Evolutionary conservation across 2,797 vertebrate genomes (phyloP), one percentile per base, ranked within the genome.

Genomic region (Rhynchotus rufescens): DNA sequence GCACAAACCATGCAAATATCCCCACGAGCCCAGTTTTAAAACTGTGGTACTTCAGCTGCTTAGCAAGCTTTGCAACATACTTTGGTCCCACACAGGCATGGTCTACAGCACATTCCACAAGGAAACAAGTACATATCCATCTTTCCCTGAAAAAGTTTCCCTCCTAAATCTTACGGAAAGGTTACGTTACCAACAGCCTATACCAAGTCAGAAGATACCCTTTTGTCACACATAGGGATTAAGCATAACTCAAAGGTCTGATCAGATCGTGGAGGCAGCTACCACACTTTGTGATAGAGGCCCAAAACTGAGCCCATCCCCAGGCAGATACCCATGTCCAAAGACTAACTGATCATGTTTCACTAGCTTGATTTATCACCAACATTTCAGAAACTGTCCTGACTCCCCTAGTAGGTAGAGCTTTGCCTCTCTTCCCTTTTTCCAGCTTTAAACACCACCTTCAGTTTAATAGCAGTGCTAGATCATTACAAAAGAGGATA

Each of bases 401-500:
- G 15, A 2, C 9, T 83, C 30, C 22, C 34, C 51, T 36, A 51
- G 42, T 4, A 76, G 65, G 67, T 3, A 5, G 1, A 51, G 9
- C 16, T 62, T 59, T 34, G 21, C 56, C 52, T 80, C 80, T 86
- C 57, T 88, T 25, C 47, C 68, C 3, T 1, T 64, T 77, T 75
- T 40, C 23, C 64, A 84, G 22, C 49, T 82, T 67, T 25, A 52
- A 74, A 60, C 30, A 36, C 60, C 40, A 74, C 16, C 52, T 66
- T 40, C 60, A 65, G 44, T 36, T 67, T 38, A 61, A 80, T 1
- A 57, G 15, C 42, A 44, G 13, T 11, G 15, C 32, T 28, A 10
- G 10, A n/a, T 0, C 0, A 49, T 36, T 59, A 47, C 26, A 5
- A 26, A 64, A 80, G 45, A 38, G 9, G 28, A 51, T 6, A 49